phyloP scores from a whole-genome alignment of 2,113 vertebrate species.

The Spheniscus mendiculus region DNA sequence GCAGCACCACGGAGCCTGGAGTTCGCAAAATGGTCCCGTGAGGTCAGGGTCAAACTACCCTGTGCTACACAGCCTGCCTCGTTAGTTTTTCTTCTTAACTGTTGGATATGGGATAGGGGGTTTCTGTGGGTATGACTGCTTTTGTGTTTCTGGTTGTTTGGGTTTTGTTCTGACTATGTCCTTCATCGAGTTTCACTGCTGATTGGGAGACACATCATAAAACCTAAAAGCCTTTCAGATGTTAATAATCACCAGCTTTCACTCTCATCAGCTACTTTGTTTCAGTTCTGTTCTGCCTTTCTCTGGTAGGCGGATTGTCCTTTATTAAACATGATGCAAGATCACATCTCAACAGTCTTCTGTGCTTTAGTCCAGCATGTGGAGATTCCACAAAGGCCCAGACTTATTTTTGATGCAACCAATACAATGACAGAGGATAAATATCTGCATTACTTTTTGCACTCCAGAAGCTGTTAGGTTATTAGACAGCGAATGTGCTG shows the following conservation, averaged over 20 bases:
- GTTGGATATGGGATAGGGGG: neutral
- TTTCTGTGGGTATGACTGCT: neutral
- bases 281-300: neutral
- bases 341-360: neutral
- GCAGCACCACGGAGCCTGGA: fast-evolving
- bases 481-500: neutral
- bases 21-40: neutral
- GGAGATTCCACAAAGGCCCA: neutral
- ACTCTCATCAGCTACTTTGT: neutral
- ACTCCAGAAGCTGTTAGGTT: neutral
- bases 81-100: neutral
- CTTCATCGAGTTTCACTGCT: neutral
- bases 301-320: neutral
- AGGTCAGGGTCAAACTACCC: neutral
- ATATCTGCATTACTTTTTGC: neutral
- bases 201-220: neutral
- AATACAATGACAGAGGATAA: neutral
- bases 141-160: neutral
- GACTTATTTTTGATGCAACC: neutral
- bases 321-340: neutral
- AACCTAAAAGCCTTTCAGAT: neutral
- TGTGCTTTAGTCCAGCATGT: neutral
- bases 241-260: neutral
- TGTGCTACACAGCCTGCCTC: neutral
- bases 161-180: neutral